Percentiles rank a stretch among this genome's conserved stretches.
These are phyloP conservation scores for Thamnophis sirtalis DNA, from an alignment of 2,113 vertebrate species.

Conservation along the genomic window DNA sequence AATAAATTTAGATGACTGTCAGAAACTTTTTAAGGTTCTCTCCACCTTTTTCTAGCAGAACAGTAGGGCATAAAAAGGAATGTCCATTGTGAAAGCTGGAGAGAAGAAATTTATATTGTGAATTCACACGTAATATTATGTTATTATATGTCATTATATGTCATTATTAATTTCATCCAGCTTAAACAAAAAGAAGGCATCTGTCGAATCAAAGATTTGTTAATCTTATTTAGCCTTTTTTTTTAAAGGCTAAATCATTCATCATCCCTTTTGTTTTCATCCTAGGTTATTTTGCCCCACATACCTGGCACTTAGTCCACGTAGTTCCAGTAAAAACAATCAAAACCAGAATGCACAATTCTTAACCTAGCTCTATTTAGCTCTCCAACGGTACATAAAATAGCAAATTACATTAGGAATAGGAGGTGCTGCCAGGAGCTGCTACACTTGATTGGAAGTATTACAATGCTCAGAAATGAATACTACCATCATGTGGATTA, in stretches of 20 bases:
- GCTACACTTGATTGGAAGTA: slow-evolving; percentile 44
- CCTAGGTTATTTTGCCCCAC: slow-evolving; percentile 46
- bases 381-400: slow-evolving; percentile 48
- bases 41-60: background rate
- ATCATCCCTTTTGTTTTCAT: slow-evolving; percentile 29
- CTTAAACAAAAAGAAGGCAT: slow-evolving; percentile 11
- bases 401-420: slow-evolving; percentile 51
- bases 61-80: background rate
- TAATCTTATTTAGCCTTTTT: slow-evolving; percentile 38
- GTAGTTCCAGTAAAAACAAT: slow-evolving; percentile 61
- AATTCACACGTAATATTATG: slow-evolving; percentile 27
- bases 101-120: slow-evolving; percentile 6
- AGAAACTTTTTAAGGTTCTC: background rate
- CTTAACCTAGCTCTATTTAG: slow-evolving; percentile 50
- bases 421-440: slow-evolving; percentile 56
- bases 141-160: no score
- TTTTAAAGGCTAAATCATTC: slow-evolving; percentile 40
- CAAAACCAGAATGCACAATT: slow-evolving; percentile 59
- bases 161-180: slow-evolving; percentile 29
- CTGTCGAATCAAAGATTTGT: slow-evolving; percentile 33
- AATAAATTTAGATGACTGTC: background rate
- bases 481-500: slow-evolving; percentile 48
- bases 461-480: slow-evolving; percentile 52
- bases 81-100: background rate
- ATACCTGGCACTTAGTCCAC: slow-evolving; percentile 45